A percentile compares a stretch with the other conserved stretches of the same genome.
Evolutionary conservation across 2,113 vertebrate genomes (phyloP).

Genomic region (Ascaphus truei): DNA sequence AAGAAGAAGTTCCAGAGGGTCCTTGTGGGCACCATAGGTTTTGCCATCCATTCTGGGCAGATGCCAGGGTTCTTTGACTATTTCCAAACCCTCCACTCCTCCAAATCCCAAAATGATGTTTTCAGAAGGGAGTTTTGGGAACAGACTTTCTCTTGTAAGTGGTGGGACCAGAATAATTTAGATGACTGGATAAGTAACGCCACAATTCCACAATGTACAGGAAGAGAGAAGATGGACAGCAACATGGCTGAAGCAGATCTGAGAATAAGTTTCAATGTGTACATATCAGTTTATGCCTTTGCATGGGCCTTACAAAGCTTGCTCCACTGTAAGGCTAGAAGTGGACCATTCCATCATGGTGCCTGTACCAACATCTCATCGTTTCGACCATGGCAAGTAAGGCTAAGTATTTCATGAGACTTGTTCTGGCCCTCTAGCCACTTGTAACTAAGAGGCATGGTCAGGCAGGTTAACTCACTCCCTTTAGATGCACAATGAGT

Average conservation of each 20-base stretch:
- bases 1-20: neutral
- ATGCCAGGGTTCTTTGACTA: neutral
- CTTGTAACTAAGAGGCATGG: no score
- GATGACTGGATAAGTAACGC: no score
- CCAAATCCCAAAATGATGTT: neutral
- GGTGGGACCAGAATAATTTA: neutral
- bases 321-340: neutral
- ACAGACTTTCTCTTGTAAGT: neutral
- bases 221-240: neutral
- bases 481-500: no score
- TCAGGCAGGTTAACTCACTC: no score
- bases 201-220: neutral
- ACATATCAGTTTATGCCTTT: neutral
- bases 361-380: neutral
- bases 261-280: neutral
- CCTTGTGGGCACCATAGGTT: neutral
- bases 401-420: no score
- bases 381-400: constrained; percentile 26
- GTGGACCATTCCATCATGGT: neutral
- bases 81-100: neutral
- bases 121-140: neutral
- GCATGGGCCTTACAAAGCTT: constrained; percentile 8
- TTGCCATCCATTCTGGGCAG: neutral
- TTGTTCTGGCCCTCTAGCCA: no score
- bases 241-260: neutral